phyloP scores from a whole-genome alignment of 2,888 invertebrate genomes.

The Dryobotodes eremita region DNA sequence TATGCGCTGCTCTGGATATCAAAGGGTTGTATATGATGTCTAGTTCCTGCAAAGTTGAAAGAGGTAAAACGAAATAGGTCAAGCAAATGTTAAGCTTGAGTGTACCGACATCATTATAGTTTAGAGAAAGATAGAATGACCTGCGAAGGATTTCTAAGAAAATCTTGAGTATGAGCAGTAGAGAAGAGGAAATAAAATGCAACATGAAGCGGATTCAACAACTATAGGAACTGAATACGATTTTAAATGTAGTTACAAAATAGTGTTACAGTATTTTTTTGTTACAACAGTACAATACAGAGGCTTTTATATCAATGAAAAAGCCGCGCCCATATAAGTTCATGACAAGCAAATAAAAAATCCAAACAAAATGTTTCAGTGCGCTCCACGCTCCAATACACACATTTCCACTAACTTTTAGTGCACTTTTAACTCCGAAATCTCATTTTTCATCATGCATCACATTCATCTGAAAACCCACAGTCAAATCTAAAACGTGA shows the following conservation, averaged over 20 bases:
- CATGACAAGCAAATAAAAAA: constrained; percentile 48
- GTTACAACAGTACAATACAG: too few species aligned
- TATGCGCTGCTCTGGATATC: constrained; percentile 40
- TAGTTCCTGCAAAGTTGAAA: constrained; percentile 31
- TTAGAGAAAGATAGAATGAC: constrained; percentile 26
- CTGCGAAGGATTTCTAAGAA: constrained; percentile 10
- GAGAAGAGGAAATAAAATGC: background rate
- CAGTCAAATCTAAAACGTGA: constrained; percentile 50
- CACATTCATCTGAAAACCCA: constrained; percentile 33
- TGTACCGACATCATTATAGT: constrained; percentile 36
- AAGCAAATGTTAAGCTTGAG: constrained; percentile 29
- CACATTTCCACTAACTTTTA: constrained; percentile 28
- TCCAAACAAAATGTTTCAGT: constrained; percentile 47
- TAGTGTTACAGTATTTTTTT: background rate
- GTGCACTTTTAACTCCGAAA: constrained; percentile 40
- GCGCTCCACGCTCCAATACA: constrained; percentile 10
- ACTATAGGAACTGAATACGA: background rate
- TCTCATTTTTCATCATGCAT: constrained; percentile 45
- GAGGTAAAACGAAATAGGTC: constrained; percentile 46
- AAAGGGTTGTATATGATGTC: constrained; percentile 37
- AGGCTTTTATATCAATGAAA: constrained; percentile 45
- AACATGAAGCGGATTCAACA: background rate
- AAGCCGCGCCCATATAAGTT: constrained; percentile 11
- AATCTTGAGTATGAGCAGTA: background rate
- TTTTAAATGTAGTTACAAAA: background rate